Base-by-base conservation (phyloP, 2,797 vertebrate genomes). In the Fistularia commersonii region DNA sequence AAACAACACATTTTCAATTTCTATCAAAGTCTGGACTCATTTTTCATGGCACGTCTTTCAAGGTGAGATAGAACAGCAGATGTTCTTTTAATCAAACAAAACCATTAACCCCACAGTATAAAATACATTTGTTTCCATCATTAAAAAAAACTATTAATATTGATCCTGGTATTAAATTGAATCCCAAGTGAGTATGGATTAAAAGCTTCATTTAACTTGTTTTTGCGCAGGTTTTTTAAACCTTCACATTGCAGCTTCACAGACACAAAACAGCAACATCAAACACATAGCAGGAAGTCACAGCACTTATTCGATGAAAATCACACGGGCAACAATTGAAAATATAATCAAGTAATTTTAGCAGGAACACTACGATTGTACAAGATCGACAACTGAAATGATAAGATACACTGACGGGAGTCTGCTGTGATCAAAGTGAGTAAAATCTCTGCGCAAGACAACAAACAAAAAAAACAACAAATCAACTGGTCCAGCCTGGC, bases 181-280 rank as follows among this genome's bases (percentile, higher is more conserved):
- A 39, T 61, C 35, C 43, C 8, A 51, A 55, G 15, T n/a, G 32
- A 37, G n/a, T 33, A 11, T 41, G 64, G 57, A 63, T 11, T 59
- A 3, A 49, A 38, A 11, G 14, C 41, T 48, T 62, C 8, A 36
- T 36, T 31, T 8, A 23, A 15, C 6, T 47, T 2, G 23, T 59
- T 49, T 56, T 32, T 10, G 33, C 11, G 32, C 12, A 55, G 49
- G 54, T 52, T 54, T 11, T 37, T 23, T n/a, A n/a, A 45, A 49
- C 53, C 54, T 62, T 69, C 11, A 48, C 50, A 66, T 60, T 73
- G 65, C 69, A 80, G 64, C n/a, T 61, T 61, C 47, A 64, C 45
- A 40, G 35, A 62, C 46, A 73, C 49, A 36, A 13, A 4, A 53
- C 41, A 61, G 35, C 13, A 44, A 49, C 61, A 65, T 12, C 32